These are phyloP conservation scores for Esperia sulphurella DNA, from an alignment of 2,888 invertebrate genomes.

Conservation along the genomic window DNA sequence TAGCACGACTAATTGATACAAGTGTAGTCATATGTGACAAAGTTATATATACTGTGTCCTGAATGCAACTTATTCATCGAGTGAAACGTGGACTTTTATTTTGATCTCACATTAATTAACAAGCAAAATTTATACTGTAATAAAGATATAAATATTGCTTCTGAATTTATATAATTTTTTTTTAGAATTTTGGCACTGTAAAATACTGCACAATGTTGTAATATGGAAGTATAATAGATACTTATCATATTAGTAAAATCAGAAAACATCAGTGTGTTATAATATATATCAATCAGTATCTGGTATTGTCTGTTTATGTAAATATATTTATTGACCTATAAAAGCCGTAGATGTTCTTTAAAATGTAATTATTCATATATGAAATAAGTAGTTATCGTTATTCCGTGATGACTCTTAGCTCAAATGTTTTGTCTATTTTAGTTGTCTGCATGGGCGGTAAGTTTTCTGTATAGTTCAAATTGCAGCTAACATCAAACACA, in stretches of 20 bases:
- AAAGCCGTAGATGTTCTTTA: conserved; percentile 1
- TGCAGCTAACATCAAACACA: conserved; percentile 74
- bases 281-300: not conserved
- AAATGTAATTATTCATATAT: not conserved
- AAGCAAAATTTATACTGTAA: conserved; percentile 4
- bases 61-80: conserved; percentile 20
- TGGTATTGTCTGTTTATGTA: not conserved
- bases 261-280: not conserved
- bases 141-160: conserved; percentile 28
- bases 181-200: conserved; percentile 64
- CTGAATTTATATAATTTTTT: conserved; percentile 37
- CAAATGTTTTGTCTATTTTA: conserved; percentile 33
- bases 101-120: conserved; percentile 6
- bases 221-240: conserved; percentile 26
- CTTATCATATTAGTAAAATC: conserved; percentile 22
- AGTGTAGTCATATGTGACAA: conserved; percentile 32
- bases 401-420: conserved; percentile 21
- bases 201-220: conserved; percentile 54
- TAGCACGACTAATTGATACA: conserved; percentile 58
- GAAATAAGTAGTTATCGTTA: not conserved
- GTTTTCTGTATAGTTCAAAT: conserved; percentile 66
- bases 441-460: conserved; percentile 68
- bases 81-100: conserved; percentile 3
- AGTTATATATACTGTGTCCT: conserved; percentile 22
- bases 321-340: not conserved